These are phyloP conservation scores for Dioctria linearis DNA, from an alignment of 2,888 invertebrate genomes.

Conservation along the genomic window DNA sequence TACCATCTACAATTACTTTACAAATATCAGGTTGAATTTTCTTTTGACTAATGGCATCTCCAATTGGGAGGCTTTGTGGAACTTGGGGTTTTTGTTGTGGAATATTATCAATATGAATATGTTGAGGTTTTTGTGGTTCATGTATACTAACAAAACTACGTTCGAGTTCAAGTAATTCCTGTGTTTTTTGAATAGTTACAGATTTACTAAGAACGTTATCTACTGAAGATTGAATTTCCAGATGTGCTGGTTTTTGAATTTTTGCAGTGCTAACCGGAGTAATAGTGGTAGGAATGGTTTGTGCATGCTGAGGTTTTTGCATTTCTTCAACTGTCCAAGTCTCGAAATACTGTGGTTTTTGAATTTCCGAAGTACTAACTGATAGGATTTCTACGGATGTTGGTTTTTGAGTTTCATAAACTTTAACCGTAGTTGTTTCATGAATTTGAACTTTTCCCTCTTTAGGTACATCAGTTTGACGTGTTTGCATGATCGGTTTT, in stretches of 20 bases:
- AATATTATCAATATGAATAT: background rate
- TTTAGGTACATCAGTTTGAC: too few relatives aligned
- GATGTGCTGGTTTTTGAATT: conserved; percentile 21
- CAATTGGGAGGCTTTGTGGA: conserved; percentile 71
- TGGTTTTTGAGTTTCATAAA: conserved; percentile 11
- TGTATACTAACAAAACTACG: background rate
- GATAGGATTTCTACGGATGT: conserved; percentile 13
- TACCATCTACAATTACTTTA: conserved; percentile 75
- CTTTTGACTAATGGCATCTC: conserved; percentile 77
- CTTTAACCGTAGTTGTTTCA: conserved; percentile 23
- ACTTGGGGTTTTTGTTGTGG: conserved; percentile 36
- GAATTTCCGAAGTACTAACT: background rate
- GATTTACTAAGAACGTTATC: conserved; percentile 5
- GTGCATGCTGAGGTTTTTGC: conserved; percentile 3
- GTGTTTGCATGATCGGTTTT: too few relatives aligned
- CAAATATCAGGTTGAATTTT: conserved; percentile 79
- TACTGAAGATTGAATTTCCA: background rate
- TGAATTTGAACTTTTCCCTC: too few relatives aligned
- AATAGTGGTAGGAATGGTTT: background rate
- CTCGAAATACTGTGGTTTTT: conserved; percentile 23
- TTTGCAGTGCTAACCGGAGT: background rate
- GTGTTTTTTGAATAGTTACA: conserved; percentile 27
- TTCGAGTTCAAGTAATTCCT: conserved; percentile 26
- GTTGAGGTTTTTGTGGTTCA: conserved; percentile 15
- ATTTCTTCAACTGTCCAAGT: background rate